Percentiles rank a stretch among this genome's conserved stretches.
Conservation (phyloP, 2,888 invertebrate species). For the Meliscaeva auricollis region DNA sequence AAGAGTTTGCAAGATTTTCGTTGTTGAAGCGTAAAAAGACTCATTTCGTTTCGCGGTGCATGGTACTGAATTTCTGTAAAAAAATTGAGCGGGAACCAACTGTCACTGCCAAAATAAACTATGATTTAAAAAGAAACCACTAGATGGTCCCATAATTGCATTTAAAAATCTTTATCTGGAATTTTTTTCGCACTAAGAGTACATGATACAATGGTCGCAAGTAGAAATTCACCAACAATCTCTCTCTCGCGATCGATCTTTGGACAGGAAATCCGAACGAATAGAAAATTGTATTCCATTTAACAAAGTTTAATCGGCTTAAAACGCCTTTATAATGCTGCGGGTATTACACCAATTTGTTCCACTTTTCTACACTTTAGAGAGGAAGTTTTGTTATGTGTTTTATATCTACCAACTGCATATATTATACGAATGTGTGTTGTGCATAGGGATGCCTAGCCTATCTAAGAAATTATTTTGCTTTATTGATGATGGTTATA, state of each 20-base stretch:
- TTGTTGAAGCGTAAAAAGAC: too few species aligned
- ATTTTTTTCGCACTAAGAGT: too few species aligned
- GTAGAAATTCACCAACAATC: constrained; percentile 5
- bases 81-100: too few species aligned
- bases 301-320: constrained; percentile 72
- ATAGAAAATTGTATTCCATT: constrained; percentile 49
- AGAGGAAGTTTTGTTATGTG: constrained; percentile 36
- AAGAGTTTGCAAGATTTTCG: too few species aligned
- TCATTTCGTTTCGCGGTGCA: too few species aligned
- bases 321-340: constrained; percentile 60
- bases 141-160: too few species aligned
- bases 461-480: constrained; percentile 32
- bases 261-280: constrained; percentile 45
- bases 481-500: constrained; percentile 24
- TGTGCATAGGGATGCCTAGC: constrained; percentile 27
- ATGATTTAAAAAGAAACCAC: too few species aligned
- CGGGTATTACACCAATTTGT: constrained; percentile 71
- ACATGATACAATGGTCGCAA: neutral
- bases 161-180: too few species aligned
- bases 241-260: constrained; percentile 35
- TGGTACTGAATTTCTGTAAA: too few species aligned
- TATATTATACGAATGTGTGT: neutral
- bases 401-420: neutral
- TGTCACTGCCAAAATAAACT: too few species aligned
- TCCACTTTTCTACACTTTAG: constrained; percentile 65